phyloP scores from a whole-genome alignment of 2,797 vertebrate species.

The Argya squamiceps region DNA sequence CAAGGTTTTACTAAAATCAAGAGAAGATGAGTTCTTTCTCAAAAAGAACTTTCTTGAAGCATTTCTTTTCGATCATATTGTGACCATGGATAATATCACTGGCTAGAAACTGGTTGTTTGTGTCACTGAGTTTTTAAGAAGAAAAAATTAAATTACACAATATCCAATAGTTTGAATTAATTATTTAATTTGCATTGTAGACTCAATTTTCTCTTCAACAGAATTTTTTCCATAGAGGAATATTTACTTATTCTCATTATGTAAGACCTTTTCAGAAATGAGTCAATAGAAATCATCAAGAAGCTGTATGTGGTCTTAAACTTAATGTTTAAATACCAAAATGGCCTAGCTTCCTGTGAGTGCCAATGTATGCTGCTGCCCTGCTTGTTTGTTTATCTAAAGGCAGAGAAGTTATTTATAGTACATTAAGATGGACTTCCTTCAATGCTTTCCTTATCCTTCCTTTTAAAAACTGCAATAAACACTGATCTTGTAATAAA shows the following conservation, averaged over 20 bases:
- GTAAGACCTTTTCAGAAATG: not conserved
- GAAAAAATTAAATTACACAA: not conserved
- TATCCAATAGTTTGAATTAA: not conserved
- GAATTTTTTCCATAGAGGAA: not conserved
- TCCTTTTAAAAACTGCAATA: constrained; percentile 11
- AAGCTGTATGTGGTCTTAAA: not conserved
- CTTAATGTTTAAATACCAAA: not conserved
- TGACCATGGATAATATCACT: not conserved
- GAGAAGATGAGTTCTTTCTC: not conserved
- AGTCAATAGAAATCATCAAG: not conserved
- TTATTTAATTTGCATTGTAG: not conserved
- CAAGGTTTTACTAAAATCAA: not conserved
- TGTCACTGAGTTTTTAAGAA: not conserved
- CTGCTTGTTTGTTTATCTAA: not conserved
- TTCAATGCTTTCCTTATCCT: not conserved
- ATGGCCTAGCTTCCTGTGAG: not conserved
- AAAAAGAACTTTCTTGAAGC: not conserved
- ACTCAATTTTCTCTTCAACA: not conserved
- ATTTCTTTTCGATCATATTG: not conserved
- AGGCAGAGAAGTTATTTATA: not conserved
- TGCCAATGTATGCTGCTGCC: not conserved
- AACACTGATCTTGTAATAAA: not conserved
- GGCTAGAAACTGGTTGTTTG: not conserved
- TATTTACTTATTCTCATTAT: not conserved
- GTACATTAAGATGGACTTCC: not conserved